Conservation (phyloP, 2,113 vertebrate species). For the Probosciger aterrimus region DNA sequence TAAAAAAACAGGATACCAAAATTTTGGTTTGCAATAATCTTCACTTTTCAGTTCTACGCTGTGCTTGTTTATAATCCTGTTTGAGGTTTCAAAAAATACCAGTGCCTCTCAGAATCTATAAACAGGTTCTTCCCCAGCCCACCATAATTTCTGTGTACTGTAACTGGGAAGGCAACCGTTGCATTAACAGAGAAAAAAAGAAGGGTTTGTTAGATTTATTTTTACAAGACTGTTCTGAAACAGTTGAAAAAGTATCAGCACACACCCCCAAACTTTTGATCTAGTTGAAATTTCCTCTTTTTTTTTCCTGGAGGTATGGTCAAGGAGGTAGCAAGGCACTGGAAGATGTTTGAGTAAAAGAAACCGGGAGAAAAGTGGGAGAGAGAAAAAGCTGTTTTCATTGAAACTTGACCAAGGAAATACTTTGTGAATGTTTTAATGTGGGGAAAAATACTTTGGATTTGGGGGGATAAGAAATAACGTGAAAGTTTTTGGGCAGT, state of each 20-base stretch:
- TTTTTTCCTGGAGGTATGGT: neutral
- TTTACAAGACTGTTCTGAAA: neutral
- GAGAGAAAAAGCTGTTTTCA: neutral
- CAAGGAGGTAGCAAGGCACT: neutral
- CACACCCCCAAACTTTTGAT: neutral
- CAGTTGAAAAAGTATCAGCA: neutral
- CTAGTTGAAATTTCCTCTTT: neutral
- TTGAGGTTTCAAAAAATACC: neutral
- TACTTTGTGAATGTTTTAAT: neutral
- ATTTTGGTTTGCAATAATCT: neutral
- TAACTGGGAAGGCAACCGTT: neutral
- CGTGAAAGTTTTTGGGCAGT: neutral
- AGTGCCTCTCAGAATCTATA: neutral
- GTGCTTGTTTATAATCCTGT: neutral
- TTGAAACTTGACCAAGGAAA: neutral
- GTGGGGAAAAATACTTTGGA: neutral
- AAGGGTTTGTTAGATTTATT: neutral
- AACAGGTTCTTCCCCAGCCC: neutral
- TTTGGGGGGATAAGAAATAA: neutral
- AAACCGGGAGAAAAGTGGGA: neutral
- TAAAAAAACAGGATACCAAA: neutral
- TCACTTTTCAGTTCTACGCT: neutral
- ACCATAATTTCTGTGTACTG: neutral
- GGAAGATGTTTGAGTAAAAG: neutral
- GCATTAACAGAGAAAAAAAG: neutral